Base-by-base conservation (phyloP, 2,888 invertebrate species). In the Pogonocherus hispidulus region DNA sequence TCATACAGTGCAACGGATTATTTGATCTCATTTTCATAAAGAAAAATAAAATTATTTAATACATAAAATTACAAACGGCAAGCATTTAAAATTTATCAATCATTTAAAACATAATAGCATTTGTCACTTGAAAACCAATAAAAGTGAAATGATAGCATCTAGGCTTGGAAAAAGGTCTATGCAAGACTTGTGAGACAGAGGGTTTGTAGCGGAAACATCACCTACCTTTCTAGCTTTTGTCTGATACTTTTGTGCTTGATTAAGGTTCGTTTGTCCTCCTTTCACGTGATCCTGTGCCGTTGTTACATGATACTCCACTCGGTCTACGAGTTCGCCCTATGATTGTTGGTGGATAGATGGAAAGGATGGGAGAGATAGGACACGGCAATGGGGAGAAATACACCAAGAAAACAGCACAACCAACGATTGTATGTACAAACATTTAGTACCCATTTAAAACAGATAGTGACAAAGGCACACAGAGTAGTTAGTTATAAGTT, bases 301-400 rank as follows among this genome's bases (percentile, higher is more conserved):
- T 81, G 92, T 91, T 78, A 97, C 97, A 88, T 96, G 95, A 89
- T 94, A 94, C 89, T 97, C 97, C 87, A 97, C 94, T 86, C 95
- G 91, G 89, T 97, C 96, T 85, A 97, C 91, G 90, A 96, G 92
- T 88, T 97, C 96, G 84, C 96, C 97, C 97, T 97, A 71, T 62
- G 66, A 66, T 59, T 46, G 70, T 70, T 63, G 5, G 3, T 3
- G 41, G 41, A 44, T 44, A 46, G 63, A 63, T 74, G 70, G 63
- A 62, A 51, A 54, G 70, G 66, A 63, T 44, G 70, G 69, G 57
- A 69, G 72, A 71, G 65, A 70, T 55, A 67, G 52, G 49, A 66
- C 68, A 59, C 55, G 66, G 68, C 35, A 19, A 54, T 44, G 44
- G 59, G 41, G 65, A 72, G 67, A 66, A 62, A 74, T 66, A 72